Conservation (phyloP, 2,113 vertebrate species). For the Tyto alba region DNA sequence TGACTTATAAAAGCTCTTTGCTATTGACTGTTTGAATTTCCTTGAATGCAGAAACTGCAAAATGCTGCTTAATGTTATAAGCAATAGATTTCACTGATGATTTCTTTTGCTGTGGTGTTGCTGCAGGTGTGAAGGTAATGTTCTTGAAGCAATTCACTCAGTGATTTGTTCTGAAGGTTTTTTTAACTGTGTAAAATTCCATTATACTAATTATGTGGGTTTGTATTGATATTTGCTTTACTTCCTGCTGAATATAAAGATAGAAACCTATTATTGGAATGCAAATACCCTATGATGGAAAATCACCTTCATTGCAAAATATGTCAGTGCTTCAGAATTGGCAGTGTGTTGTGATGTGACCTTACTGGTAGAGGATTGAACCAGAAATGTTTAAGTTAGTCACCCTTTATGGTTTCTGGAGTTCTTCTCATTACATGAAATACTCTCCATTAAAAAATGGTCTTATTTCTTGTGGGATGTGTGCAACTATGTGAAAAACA, state of each 20-base stretch:
- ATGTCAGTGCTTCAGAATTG: not conserved
- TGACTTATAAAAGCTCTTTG: not conserved
- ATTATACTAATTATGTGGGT: not conserved
- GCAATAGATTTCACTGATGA: not conserved
- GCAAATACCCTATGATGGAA: not conserved
- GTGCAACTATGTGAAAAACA: not conserved
- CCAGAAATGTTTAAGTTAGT: not conserved
- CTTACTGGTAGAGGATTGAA: not conserved
- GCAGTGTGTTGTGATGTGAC: not conserved
- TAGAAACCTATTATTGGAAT: not conserved
- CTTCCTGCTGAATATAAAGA: not conserved
- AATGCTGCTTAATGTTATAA: not conserved
- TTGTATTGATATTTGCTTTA: not conserved
- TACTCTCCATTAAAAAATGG: not conserved
- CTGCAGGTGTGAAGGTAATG: not conserved
- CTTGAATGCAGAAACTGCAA: not conserved
- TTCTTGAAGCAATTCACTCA: not conserved
- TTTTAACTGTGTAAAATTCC: not conserved
- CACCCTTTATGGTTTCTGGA: not conserved
- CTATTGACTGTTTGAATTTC: not conserved
- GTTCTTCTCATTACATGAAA: not conserved
- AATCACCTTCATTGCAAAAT: not conserved
- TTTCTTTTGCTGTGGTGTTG: not conserved
- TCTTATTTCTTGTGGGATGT: not conserved
- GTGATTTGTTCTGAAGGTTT: not conserved